Evolutionary conservation across 1,140 invertebrate species (phyloP), one percentile per base, ranked within the genome.

Genomic region (Stenopsyche tienmushanensis): DNA sequence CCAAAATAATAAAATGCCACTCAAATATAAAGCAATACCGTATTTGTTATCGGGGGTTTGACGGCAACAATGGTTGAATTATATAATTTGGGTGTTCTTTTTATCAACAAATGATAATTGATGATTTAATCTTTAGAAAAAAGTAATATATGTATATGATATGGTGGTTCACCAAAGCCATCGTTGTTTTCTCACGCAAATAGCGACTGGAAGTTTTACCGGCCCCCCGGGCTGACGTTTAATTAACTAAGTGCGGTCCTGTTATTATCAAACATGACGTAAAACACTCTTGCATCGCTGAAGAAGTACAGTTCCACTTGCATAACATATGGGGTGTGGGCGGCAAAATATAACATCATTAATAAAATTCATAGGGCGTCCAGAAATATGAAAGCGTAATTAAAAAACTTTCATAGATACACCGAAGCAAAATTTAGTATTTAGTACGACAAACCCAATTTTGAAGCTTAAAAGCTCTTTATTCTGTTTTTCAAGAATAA

Each of bases 241-340:
- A 57, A 57, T 57, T 57, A 57, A 57, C 54, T 57, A 57, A 57
- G 54, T 57, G 54, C 3, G n/a, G 54, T 15, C 54, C 34, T 57
- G 54, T 57, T 57, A 57, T 57, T 42, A 57, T 57, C 54, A 25
- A 21, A 7, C 39, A 13, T 57, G 54, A 57, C 39, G 34, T 39
- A 24, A 13, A 57, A 24, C 54, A 57, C 26, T 39, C 54, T 17
- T 42, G 20, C 34, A 20, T 7, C 20, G 18, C 13, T n/a, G 50
- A n/a, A 29, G 24, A 23, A 15, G 15, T 3, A 13, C 50, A 41
- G 29, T 34, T n/a, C 25, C n/a, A 34, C 26, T 2, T 55, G 52
- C n/a, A n/a, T 50, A 10, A 50, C n/a, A 44, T 13, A 44, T 17
- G n/a, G 41, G 18, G 18, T 17, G 18, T 44, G n/a, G 41, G 3